Conservation (phyloP, 2,797 vertebrate species). For the Brachyalestes nurse region DNA sequence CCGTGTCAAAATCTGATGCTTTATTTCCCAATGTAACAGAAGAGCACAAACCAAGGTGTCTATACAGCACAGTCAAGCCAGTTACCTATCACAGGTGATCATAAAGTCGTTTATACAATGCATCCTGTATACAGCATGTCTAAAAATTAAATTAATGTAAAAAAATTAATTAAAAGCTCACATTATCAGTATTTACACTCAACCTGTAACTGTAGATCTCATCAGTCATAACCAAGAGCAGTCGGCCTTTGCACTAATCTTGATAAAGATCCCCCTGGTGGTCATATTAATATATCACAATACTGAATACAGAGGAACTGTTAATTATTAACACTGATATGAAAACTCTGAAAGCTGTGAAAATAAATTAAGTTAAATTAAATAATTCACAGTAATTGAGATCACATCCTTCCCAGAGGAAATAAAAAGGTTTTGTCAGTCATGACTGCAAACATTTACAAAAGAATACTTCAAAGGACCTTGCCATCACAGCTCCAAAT, state of each 20-base stretch:
- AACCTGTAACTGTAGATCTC: neutral
- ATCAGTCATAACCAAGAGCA: neutral
- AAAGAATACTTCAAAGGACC: neutral
- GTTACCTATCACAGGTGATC: neutral
- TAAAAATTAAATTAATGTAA: too few relatives aligned
- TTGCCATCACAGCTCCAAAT: neutral
- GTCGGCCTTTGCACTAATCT: neutral
- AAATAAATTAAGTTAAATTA: neutral
- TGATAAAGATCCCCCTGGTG: constrained; percentile 38
- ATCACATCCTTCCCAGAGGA: neutral
- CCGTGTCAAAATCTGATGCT: neutral
- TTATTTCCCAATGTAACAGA: constrained; percentile 6
- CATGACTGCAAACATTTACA: neutral
- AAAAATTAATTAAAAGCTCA: too few relatives aligned
- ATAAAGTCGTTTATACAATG: neutral
- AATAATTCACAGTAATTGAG: neutral
- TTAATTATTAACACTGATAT: neutral
- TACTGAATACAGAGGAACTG: neutral
- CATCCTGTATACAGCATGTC: neutral
- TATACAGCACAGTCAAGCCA: neutral
- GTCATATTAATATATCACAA: constrained; percentile 12
- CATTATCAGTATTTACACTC: neutral
- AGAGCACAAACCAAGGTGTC: neutral
- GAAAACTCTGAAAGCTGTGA: neutral
- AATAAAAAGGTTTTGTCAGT: too few relatives aligned